Percentiles rank a stretch among this genome's conserved stretches.
Conservation (phyloP, 2,888 invertebrate genomes). For the Cetonia aurata region DNA sequence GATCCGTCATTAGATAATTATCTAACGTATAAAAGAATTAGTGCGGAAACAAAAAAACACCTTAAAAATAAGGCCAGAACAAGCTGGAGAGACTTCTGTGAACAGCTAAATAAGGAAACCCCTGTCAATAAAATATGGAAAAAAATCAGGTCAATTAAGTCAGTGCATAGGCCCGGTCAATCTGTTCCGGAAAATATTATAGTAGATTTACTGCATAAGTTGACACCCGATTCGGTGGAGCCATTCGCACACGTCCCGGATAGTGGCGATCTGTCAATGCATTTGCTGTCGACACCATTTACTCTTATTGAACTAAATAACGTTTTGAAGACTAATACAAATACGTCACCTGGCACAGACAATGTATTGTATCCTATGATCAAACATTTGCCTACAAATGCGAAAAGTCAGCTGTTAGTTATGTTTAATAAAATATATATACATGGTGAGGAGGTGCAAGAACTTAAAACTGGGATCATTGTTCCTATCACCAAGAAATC, state of each 20-base stretch:
- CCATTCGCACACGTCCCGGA: background rate
- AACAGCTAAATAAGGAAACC: background rate
- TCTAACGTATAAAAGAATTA: background rate
- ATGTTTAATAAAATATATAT: conserved; percentile 13
- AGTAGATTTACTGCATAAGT: conserved; percentile 2
- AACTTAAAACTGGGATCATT: conserved; percentile 12
- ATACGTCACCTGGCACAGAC: conserved; percentile 4
- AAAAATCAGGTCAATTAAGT: background rate
- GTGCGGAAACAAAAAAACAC: background rate
- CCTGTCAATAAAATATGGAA: background rate
- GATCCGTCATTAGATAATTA: background rate
- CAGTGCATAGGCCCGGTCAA: background rate
- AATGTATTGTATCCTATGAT: conserved; percentile 12
- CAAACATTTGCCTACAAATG: background rate
- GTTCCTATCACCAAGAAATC: background rate
- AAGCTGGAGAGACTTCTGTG: background rate
- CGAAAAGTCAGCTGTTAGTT: background rate
- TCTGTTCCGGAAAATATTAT: background rate
- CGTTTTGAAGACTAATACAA: conserved; percentile 5
- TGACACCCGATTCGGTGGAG: conserved; percentile 7
- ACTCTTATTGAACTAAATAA: background rate
- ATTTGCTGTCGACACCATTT: background rate
- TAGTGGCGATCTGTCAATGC: background rate
- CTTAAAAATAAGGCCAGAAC: background rate
- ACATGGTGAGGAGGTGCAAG: background rate